Evolutionary conservation across 2,113 vertebrate genomes (phyloP).

Genomic region (Agapornis roseicollis): DNA sequence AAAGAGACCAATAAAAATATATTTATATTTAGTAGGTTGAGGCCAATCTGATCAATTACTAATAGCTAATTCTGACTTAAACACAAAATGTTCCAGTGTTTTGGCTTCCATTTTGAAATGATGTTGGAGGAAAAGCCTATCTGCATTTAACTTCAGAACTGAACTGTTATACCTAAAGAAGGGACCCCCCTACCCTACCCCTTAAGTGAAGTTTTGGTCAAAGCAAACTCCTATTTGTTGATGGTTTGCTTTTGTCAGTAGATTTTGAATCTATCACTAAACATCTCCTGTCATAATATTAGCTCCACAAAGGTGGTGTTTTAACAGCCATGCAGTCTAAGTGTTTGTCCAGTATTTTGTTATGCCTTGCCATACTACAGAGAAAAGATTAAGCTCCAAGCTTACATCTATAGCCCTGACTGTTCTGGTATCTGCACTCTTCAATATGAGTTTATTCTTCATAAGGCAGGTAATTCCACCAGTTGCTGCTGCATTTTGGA

Average conservation of each 20-base stretch:
- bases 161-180: background rate
- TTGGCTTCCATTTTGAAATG: background rate
- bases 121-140: background rate
- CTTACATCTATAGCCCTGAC: background rate
- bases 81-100: background rate
- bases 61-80: background rate
- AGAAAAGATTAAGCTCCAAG: background rate
- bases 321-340: background rate
- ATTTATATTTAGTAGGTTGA: background rate
- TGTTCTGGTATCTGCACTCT: background rate
- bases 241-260: background rate
- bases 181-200: background rate
- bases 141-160: background rate
- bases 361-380: background rate
- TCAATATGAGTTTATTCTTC: background rate
- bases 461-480: background rate
- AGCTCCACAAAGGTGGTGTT: background rate
- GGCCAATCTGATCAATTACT: background rate
- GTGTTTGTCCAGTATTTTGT: background rate
- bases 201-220: background rate
- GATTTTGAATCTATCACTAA: background rate
- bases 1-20: background rate
- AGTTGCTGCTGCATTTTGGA: background rate
- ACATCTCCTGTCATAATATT: background rate
- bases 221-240: background rate